Evolutionary conservation across 2,888 invertebrate species (phyloP), one percentile per base, ranked within the genome.

Genomic region (Chymomyza amoena): DNA sequence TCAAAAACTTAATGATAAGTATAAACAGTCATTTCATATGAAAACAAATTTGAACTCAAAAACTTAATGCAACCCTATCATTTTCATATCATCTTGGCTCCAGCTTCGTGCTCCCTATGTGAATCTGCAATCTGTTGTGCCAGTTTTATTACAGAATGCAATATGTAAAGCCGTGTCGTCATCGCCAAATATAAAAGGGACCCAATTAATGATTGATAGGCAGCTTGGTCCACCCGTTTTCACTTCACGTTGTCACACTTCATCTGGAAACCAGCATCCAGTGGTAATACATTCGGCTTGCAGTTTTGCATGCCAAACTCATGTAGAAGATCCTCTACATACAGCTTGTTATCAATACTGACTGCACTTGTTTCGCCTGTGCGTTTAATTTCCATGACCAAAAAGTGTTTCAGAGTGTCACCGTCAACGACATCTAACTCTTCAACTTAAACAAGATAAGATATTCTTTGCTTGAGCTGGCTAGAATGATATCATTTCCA

Each of bases 401-500:
- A n/a, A n/a, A n/a, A n/a, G n/a, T n/a, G n/a, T n/a, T n/a, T n/a
- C n/a, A n/a, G n/a, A n/a, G n/a, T n/a, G n/a, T n/a, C n/a, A n/a
- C n/a, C n/a, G n/a, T n/a, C n/a, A n/a, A n/a, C n/a, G n/a, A n/a
- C n/a, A n/a, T n/a, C n/a, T n/a, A n/a, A n/a, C n/a, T n/a, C n/a
- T n/a, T n/a, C n/a, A n/a, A n/a, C n/a, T n/a, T n/a, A n/a, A n/a
- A n/a, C n/a, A n/a, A n/a, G n/a, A 3, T 20, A 20, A 80, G 51
- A 5, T 77, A 71, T 18, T 64, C 52, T 63, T 69, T 52, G 5
- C 45, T 57, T 3, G 72, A 67, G 61, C 76, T 65, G 7, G 68
- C 75, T 10, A 75, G 13, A 61, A 80, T 72, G 10, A 79, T 66
- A 63, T 78, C 79, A 36, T n/a, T n/a, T n/a, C n/a, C n/a, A n/a